Evolutionary conservation across 2,113 vertebrate genomes (phyloP).

Genomic region (Sinocyclocheilus anophthalmus): DNA sequence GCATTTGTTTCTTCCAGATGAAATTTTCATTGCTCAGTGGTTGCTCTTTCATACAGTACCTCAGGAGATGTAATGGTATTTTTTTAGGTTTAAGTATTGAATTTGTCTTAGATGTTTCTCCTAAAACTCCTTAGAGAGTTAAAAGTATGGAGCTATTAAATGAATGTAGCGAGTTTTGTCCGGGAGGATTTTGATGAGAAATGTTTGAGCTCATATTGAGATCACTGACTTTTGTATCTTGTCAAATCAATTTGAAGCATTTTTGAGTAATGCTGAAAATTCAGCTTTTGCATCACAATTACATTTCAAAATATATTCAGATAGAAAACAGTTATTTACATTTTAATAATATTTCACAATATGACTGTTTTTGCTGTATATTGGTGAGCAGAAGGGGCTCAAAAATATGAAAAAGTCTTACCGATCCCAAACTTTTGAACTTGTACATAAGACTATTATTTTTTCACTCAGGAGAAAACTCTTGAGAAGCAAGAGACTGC

Average conservation of each 20-base stretch:
- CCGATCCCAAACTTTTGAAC: not conserved
- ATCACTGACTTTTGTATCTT: no score
- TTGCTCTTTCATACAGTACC: not conserved
- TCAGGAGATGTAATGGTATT: not conserved
- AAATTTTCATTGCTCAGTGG: not conserved
- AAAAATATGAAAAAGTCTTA: not conserved
- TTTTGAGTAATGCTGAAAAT: no score
- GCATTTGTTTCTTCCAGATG: not conserved
- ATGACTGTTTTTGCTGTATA: not conserved
- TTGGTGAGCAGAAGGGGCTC: not conserved
- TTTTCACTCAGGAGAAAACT: not conserved
- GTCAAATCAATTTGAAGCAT: no score
- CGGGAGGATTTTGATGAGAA: no score
- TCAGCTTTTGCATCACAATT: no score
- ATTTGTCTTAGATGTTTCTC: not conserved
- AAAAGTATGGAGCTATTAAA: no score
- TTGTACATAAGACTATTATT: not conserved
- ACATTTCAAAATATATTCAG: no score
- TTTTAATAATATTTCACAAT: no score
- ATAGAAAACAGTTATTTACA: no score
- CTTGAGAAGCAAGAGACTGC: not conserved
- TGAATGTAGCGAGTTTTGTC: no score
- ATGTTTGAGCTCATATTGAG: no score
- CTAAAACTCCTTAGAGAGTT: no score
- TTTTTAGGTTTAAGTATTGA: not conserved